Evolutionary conservation across 2,113 vertebrate species (phyloP).

Genomic region (Chelonoidis abingdonii): DNA sequence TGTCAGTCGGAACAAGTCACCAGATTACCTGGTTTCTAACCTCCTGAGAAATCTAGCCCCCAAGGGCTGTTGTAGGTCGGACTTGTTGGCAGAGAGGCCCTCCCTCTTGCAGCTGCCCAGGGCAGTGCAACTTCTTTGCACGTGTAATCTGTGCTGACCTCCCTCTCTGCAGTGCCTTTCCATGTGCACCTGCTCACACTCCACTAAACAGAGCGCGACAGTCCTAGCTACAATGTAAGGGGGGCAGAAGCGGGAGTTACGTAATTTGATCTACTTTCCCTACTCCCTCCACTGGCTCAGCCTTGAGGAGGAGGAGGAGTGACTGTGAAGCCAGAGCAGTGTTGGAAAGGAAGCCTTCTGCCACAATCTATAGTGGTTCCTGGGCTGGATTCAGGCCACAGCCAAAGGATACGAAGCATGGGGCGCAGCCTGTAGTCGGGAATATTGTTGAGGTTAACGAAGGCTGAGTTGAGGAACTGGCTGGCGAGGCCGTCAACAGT

Average conservation of each 20-base stretch:
- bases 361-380: background rate
- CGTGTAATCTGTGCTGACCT: background rate
- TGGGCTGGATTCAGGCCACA: background rate
- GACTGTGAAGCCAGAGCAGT: background rate
- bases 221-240: background rate
- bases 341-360: background rate
- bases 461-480: constrained; percentile 88
- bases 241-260: background rate
- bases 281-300: background rate
- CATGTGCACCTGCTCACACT: background rate
- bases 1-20: background rate
- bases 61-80: background rate
- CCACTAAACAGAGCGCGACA: background rate
- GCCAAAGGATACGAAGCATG: constrained; percentile 93
- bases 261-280: background rate
- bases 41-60: background rate
- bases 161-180: background rate
- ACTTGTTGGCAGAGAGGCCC: background rate
- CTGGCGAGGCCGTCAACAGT: constrained; percentile 86
- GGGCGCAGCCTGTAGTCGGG: constrained; percentile 93
- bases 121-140: background rate
- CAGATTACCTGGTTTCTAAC: background rate
- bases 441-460: constrained; percentile 90
- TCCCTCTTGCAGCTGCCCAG: background rate
- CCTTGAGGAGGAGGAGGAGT: background rate